These are phyloP conservation scores for Cydia strobilella DNA, from an alignment of 1,140 invertebrate genomes.

Conservation along the genomic window DNA sequence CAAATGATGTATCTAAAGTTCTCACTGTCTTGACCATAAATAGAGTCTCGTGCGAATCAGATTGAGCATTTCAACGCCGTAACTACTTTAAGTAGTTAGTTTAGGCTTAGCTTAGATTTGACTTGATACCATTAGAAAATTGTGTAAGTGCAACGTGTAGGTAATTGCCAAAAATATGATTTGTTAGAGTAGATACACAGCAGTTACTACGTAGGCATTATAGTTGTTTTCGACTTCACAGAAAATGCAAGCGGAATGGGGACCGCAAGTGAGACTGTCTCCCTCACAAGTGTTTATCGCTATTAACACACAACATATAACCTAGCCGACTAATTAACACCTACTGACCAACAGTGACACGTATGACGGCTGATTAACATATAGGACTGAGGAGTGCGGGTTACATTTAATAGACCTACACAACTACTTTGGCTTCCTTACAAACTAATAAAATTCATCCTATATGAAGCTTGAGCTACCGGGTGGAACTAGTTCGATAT, in stretches of 20 bases:
- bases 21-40: not conserved
- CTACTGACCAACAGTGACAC: conserved; percentile 3
- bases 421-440: not conserved
- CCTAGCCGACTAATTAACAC: conserved; percentile 25
- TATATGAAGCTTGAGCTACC: no score
- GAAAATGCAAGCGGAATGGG: conserved; percentile 2
- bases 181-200: no score
- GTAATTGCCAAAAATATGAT: no score
- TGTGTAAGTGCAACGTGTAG: no score
- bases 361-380: conserved; percentile 20
- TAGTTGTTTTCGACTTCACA: conserved; percentile 15
- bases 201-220: no score
- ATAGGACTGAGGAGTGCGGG: not conserved
- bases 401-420: conserved; percentile 4
- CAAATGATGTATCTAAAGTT: not conserved
- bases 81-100: not conserved
- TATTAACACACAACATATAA: conserved; percentile 24
- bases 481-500: no score
- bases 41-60: not conserved
- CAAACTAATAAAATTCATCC: not conserved
- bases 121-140: no score
- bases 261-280: conserved; percentile 2
- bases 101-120: no score
- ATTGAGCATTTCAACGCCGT: not conserved
- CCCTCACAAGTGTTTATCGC: conserved; percentile 15